phyloP scores from a whole-genome alignment of 2,113 vertebrate genomes.

The Ochotona curzoniae region DNA sequence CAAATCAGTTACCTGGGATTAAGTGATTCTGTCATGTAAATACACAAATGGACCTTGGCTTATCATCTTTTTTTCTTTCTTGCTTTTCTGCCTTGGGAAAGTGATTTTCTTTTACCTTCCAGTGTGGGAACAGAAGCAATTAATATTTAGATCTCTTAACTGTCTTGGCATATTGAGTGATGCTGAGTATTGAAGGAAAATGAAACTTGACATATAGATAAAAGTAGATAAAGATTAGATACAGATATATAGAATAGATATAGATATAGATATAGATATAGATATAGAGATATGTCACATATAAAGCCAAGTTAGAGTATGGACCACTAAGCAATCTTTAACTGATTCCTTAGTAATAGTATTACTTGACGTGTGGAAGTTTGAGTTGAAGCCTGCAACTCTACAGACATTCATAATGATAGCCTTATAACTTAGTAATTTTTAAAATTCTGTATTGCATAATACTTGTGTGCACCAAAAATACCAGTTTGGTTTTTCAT shows the following conservation, averaged over 20 bases:
- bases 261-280: neutral
- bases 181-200: neutral
- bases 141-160: neutral
- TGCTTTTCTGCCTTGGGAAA: neutral
- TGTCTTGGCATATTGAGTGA: neutral
- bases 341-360: neutral
- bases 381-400: neutral
- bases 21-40: neutral
- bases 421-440: neutral
- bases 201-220: neutral
- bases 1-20: neutral
- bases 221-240: too few relatives aligned
- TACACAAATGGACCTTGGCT: neutral
- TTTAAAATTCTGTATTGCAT: neutral
- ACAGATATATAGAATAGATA: too few relatives aligned
- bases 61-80: neutral
- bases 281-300: neutral
- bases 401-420: neutral
- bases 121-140: neutral
- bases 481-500: conserved; percentile 7
- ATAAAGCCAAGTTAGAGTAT: neutral
- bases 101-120: neutral
- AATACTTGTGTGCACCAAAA: conserved; percentile 10
- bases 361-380: neutral
- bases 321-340: neutral